Evolutionary conservation across 2,797 vertebrate species (phyloP).

Genomic region (Cirrhinus mrigala): DNA sequence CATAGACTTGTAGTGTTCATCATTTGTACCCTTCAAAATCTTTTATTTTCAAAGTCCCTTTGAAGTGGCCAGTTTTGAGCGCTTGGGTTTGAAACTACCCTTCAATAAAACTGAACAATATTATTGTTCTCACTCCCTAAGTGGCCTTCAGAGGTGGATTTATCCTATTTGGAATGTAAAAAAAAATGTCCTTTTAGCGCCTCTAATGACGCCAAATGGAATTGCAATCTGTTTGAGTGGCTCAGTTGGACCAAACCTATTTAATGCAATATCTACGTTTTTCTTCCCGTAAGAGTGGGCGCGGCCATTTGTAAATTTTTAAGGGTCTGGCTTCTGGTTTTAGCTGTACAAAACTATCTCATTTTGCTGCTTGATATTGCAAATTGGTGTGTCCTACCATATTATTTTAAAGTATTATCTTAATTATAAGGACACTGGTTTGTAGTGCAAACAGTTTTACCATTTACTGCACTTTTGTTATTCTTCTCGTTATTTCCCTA

Average conservation of each 20-base stretch:
- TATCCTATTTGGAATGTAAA: background rate
- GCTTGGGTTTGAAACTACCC: background rate
- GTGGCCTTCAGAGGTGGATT: background rate
- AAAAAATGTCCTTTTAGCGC: background rate
- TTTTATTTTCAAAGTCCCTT: background rate
- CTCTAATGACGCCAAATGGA: background rate
- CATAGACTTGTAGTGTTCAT: background rate
- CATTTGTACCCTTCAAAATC: background rate
- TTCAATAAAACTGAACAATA: background rate
- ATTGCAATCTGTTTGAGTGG: background rate
- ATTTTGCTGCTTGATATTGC: too few relatives aligned
- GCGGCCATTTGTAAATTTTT: too few relatives aligned
- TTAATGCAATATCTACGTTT: too few relatives aligned
- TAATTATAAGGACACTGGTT: too few relatives aligned
- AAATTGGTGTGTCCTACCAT: too few relatives aligned
- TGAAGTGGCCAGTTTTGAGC: background rate
- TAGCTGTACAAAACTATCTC: too few relatives aligned
- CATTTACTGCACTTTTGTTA: too few relatives aligned
- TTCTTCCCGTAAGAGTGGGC: too few relatives aligned
- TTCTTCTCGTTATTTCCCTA: too few relatives aligned
- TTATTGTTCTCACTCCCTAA: background rate
- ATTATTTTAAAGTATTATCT: too few relatives aligned
- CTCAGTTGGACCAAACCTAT: background rate
- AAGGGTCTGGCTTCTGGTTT: too few relatives aligned
- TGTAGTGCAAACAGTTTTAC: too few relatives aligned